phyloP scores from a whole-genome alignment of 1,140 invertebrate species.

The Heliconius nattereri region DNA sequence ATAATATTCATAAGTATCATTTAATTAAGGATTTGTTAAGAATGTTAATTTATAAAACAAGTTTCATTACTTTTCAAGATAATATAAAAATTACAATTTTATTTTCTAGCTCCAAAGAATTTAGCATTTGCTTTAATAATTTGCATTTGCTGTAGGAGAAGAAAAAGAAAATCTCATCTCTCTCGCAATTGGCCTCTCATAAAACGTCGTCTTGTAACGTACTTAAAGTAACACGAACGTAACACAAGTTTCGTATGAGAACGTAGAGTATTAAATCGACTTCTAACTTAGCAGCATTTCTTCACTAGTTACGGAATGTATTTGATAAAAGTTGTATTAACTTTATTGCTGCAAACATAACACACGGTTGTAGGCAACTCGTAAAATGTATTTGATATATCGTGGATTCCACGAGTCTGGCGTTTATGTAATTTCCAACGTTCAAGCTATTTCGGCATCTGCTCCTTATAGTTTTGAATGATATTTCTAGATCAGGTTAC shows the following conservation, averaged over 20 bases:
- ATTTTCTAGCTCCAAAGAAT: too few relatives aligned
- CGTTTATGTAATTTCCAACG: constrained; percentile 26
- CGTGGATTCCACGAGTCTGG: constrained; percentile 19
- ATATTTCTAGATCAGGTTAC: constrained; percentile 11
- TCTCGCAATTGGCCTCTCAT: background rate
- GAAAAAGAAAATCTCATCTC: background rate
- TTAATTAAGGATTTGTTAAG: too few relatives aligned
- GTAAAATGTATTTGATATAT: constrained; percentile 38
- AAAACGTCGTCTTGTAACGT: constrained; percentile 1
- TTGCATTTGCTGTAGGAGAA: background rate
- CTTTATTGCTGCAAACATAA: constrained; percentile 24
- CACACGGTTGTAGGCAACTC: constrained; percentile 29
- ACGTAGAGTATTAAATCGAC: background rate
- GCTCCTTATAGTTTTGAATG: background rate
- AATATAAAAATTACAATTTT: too few relatives aligned
- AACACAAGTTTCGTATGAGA: constrained; percentile 6
- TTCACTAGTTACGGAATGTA: background rate
- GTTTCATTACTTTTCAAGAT: too few relatives aligned
- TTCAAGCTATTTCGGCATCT: constrained; percentile 22
- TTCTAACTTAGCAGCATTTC: constrained; percentile 6
- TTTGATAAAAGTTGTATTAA: constrained; percentile 22
- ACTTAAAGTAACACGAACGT: constrained; percentile 6
- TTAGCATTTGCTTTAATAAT: background rate
- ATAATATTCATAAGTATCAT: too few relatives aligned
- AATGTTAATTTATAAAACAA: too few relatives aligned